Conservation (phyloP, 2,797 vertebrate species). For the Toxotes lorentzi region DNA sequence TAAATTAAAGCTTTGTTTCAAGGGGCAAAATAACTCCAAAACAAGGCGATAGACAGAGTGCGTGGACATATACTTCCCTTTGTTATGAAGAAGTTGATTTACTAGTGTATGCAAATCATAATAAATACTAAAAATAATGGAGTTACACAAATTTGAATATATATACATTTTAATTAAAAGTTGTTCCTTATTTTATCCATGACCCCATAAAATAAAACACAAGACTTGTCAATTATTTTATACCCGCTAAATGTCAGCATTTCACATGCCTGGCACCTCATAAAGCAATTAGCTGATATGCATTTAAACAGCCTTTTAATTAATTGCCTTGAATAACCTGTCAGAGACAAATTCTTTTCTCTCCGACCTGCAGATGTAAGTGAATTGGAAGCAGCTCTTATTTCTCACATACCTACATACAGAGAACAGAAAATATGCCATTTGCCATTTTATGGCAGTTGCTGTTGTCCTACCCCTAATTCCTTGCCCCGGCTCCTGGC, state of each 20-base stretch:
- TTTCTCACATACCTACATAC: too few species aligned
- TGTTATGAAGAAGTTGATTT: background rate
- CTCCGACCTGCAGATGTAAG: slow-evolving; percentile 26
- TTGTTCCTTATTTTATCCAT: slow-evolving; percentile 10
- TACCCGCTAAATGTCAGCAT: slow-evolving; percentile 52
- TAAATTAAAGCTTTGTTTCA: too few species aligned
- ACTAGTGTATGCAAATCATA: background rate
- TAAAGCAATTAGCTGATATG: slow-evolving; percentile 62
- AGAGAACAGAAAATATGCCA: too few species aligned
- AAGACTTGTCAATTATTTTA: slow-evolving; percentile 16
- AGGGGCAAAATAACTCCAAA: background rate
- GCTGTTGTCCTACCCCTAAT: too few species aligned
- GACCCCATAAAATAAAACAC: slow-evolving; percentile 41
- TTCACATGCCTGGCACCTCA: slow-evolving; percentile 17
- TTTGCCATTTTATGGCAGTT: too few species aligned
- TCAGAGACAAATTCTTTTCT: slow-evolving; percentile 15
- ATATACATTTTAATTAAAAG: slow-evolving; percentile 12
- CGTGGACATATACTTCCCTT: background rate
- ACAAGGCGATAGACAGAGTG: background rate
- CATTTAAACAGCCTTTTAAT: slow-evolving; percentile 76
- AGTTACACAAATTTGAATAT: background rate
- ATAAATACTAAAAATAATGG: background rate
- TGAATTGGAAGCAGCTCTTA: slow-evolving; percentile 19
- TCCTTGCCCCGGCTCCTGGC: slow-evolving; percentile 14
- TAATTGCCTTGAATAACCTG: slow-evolving; percentile 43